Percentiles rank a stretch among this genome's conserved stretches.
Conservation (phyloP, 2,797 vertebrate species). For the Sebastes oblongus region DNA sequence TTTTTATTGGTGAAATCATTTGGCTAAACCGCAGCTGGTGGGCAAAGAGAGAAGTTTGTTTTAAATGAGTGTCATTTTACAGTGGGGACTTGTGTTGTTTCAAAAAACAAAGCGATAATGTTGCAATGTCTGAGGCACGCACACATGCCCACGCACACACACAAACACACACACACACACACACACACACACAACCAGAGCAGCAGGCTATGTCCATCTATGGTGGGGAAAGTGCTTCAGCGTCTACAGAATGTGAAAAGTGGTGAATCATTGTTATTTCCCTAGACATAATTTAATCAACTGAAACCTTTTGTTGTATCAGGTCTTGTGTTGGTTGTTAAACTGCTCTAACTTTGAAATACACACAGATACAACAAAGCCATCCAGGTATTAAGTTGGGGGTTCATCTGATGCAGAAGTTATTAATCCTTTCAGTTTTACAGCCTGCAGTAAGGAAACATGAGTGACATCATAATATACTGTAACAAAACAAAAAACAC, state of each 20-base stretch:
- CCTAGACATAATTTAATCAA: slow-evolving; percentile 5
- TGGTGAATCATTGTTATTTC: slow-evolving; percentile 57
- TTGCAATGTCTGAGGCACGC: slow-evolving; percentile 24
- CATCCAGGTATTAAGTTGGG: background rate
- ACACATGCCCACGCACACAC: slow-evolving; percentile 14
- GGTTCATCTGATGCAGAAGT: background rate
- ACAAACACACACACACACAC: background rate
- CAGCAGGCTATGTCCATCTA: slow-evolving; percentile 62
- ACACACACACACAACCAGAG: background rate
- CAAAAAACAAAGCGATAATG: slow-evolving; percentile 51
- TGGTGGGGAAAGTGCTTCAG: slow-evolving; percentile 43
- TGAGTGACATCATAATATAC: background rate
- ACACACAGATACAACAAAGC: background rate
- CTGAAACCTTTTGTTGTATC: background rate
- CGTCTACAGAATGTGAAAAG: slow-evolving; percentile 9
- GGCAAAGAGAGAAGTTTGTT: slow-evolving; percentile 22
- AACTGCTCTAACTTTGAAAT: background rate
- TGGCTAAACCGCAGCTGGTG: background rate
- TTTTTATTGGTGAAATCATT: slow-evolving; percentile 18
- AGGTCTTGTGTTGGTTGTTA: background rate
- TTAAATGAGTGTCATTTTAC: slow-evolving; percentile 44
- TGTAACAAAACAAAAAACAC: background rate
- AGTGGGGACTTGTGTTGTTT: slow-evolving; percentile 52
- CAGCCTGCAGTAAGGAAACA: background rate
- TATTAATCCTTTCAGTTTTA: background rate